These are phyloP conservation scores for Drosophila mimica DNA, from an alignment of 2,888 invertebrate genomes.

Conservation along the genomic window DNA sequence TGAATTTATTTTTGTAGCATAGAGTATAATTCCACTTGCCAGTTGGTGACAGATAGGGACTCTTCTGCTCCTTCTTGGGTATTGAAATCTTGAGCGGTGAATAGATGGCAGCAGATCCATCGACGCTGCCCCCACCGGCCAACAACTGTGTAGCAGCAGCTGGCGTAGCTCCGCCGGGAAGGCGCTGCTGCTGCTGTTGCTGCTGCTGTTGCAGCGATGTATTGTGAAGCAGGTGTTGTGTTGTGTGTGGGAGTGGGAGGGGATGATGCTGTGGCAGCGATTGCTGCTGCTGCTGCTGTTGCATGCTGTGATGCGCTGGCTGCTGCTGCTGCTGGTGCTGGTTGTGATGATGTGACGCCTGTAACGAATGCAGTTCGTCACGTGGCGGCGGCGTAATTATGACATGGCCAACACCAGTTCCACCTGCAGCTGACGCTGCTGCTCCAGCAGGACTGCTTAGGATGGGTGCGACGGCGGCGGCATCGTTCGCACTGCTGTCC, in stretches of 20 bases:
- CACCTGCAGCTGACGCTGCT: slow-evolving; percentile 44
- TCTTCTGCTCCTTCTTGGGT: slow-evolving; percentile 87
- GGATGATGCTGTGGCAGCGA: slow-evolving; percentile 52
- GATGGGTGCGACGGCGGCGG: slow-evolving; percentile 30
- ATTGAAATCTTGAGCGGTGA: slow-evolving; percentile 85
- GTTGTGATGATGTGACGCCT: slow-evolving; percentile 59
- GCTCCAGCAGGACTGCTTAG: slow-evolving; percentile 39
- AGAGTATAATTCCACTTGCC: slow-evolving; percentile 85
- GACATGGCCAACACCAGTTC: slow-evolving; percentile 66
- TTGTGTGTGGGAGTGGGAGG: slow-evolving; percentile 57
- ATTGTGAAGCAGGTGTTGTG: slow-evolving; percentile 75
- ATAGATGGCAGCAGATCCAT: slow-evolving; percentile 84
- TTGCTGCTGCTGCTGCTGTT: slow-evolving; percentile 58
- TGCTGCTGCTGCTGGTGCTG: slow-evolving; percentile 67
- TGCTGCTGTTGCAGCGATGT: slow-evolving; percentile 58
- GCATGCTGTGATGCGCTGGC: slow-evolving; percentile 65
- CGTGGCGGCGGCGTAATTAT: slow-evolving; percentile 77
- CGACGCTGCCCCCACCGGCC: slow-evolving; percentile 56
- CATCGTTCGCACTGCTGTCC: slow-evolving; percentile 48
- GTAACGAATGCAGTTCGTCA: slow-evolving; percentile 71
- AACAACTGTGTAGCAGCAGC: slow-evolving; percentile 72
- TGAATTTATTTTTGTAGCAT: background rate
- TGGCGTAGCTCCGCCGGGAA: slow-evolving; percentile 43
- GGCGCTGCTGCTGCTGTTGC: slow-evolving; percentile 45
- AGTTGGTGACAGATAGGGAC: slow-evolving; percentile 96